Evolutionary conservation across 2,888 invertebrate genomes (phyloP), one percentile per base, ranked within the genome.

Genomic region (Catocala fraxini): DNA sequence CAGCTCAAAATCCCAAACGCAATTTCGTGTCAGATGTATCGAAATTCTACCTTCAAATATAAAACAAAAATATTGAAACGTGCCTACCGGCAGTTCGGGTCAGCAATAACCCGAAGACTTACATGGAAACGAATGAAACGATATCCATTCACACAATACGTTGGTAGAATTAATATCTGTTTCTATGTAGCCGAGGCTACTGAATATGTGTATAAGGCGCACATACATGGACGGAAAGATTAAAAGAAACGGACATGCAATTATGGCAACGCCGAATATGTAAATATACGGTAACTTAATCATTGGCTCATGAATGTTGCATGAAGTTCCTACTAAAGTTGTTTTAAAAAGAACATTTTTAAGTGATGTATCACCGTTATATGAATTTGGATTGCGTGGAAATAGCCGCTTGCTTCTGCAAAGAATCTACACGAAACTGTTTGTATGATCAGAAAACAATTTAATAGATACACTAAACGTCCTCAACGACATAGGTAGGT

Each of bases 211-310:
- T 46, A 45, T 46, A 13, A 46, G n/a, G 11, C 25, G 4, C 4
- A 12, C 4, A n/a, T n/a, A 7, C 35, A 35, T 25, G 43, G 6
- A 41, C 48, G 13, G 12, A 4, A 5, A 48, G 33, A 56, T 48
- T 42, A 48, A 48, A 55, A 6, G n/a, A 46, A 48, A 42, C 25
- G 25, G 25, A 25, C 33, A 33, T 42, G 48, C 41, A 56, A 56
- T 56, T 41, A 56, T 56, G 13, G 34, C n/a, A 49, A 10, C 11
- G 6, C 11, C 41, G 33, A 42, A 49, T 41, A 42, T 11, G 42
- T n/a, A 42, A 42, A 10, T 48, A 47, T 47, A 41, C 25, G n/a
- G 11, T 11, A 39, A 39, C 9, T 12, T 33, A 39, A 41, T 46
- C 25, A 35, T 45, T 33, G 9, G 6, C 5, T 43, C 12, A 43